A percentile compares a stretch with the other conserved stretches of the same genome.
Conservation (phyloP, 2,797 vertebrate genomes). For the Enteromius argenteus region DNA sequence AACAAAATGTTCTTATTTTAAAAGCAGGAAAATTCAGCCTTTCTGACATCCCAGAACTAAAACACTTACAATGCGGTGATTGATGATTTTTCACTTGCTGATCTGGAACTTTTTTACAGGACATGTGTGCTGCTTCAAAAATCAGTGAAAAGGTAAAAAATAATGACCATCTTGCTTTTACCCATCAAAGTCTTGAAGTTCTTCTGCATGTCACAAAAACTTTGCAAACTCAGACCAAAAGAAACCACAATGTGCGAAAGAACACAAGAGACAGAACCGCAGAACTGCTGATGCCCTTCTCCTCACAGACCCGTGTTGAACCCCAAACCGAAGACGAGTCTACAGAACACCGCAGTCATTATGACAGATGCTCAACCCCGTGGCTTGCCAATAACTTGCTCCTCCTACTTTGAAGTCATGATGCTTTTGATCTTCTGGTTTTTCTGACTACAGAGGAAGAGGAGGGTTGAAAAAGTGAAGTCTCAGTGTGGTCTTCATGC, state of each 20-base stretch:
- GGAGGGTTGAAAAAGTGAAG: constrained; percentile 6
- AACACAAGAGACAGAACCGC: constrained; percentile 20
- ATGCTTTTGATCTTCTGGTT: constrained; percentile 30
- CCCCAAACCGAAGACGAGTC: constrained; percentile 3
- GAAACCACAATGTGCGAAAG: not conserved
- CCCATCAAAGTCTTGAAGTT: constrained; percentile 21
- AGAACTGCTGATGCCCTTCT: constrained; percentile 40
- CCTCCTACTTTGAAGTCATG: constrained; percentile 33
- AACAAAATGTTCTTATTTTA: not conserved
- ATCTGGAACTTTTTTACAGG: not conserved
- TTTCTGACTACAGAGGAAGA: constrained; percentile 32
- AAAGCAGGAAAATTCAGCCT: not conserved
- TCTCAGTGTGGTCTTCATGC: not conserved
- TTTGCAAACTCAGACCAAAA: constrained; percentile 26
- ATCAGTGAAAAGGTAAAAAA: constrained; percentile 6
- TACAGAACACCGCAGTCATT: constrained; percentile 26
- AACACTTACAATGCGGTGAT: not conserved
- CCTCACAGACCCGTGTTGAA: not conserved
- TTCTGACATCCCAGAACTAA: not conserved
- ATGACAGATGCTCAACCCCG: constrained; percentile 29
- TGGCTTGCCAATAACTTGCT: constrained; percentile 4
- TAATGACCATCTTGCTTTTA: constrained; percentile 6
- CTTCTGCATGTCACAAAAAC: constrained; percentile 21
- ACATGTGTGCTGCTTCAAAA: not conserved
- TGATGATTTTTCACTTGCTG: not conserved